These are phyloP conservation scores for zebrafish (Danio rerio) DNA, from an alignment of 2,113 vertebrate genomes.

Conservation along the genomic window GRCz12tu NC_133182.1:36439001-36439500, in stretches of 20 bases:
- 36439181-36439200: neutral
- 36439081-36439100: too few relatives aligned
- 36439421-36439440: neutral
- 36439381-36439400: neutral
- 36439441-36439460: neutral
- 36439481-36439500: neutral
- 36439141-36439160: too few relatives aligned
- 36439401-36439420: neutral
- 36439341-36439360: neutral
- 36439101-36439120: too few relatives aligned
- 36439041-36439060: too few relatives aligned
- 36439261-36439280: neutral
- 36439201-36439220: neutral
- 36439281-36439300: neutral
- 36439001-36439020: too few relatives aligned
- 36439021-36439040: too few relatives aligned
- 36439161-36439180: too few relatives aligned
- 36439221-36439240: neutral
- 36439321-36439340: neutral
- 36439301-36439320: slow-evolving; percentile 5
- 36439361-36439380: neutral
- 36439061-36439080: too few relatives aligned
- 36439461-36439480: neutral
- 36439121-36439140: too few relatives aligned
- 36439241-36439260: neutral